A percentile compares a stretch with the other conserved stretches of the same genome.
Evolutionary conservation across 2,888 invertebrate genomes (phyloP).

Genomic region (Tanypteryx hageni): DNA sequence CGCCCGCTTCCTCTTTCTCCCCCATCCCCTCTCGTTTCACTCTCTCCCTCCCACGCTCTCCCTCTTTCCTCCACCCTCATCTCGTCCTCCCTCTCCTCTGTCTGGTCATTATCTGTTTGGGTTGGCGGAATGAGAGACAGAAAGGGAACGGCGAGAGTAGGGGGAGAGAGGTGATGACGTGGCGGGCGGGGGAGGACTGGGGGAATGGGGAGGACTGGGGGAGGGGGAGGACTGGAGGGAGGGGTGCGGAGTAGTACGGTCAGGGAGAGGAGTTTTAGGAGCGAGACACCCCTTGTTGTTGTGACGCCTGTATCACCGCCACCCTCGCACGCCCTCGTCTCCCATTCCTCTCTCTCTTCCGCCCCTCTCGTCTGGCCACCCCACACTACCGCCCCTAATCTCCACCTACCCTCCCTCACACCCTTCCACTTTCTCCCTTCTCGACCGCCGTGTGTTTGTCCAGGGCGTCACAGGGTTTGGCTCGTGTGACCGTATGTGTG

Average conservation of each 20-base stretch:
- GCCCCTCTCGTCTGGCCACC: neutral
- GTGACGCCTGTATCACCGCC: neutral
- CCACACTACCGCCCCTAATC: neutral
- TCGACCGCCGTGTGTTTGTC: no score
- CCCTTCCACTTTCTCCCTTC: neutral
- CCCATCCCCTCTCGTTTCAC: neutral
- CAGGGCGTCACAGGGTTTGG: no score
- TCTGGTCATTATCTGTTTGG: no score
- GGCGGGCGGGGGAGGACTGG: neutral
- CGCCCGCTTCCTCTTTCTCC: neutral
- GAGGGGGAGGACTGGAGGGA: neutral
- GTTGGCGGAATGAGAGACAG: neutral
- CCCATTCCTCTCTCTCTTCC: neutral
- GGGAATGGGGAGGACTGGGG: neutral
- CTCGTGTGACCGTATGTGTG: no score
- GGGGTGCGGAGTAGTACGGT: neutral
- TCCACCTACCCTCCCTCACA: neutral
- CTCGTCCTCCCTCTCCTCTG: no score
- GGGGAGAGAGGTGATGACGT: neutral
- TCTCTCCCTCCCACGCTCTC: no score
- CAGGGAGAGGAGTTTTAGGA: no score
- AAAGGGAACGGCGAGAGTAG: neutral
- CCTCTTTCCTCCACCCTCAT: no score
- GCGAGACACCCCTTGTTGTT: no score
- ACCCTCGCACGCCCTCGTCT: neutral